A percentile compares a stretch with the other conserved stretches of the same genome.
Conservation (phyloP, 2,113 vertebrate species). For the Nibea albiflora region DNA sequence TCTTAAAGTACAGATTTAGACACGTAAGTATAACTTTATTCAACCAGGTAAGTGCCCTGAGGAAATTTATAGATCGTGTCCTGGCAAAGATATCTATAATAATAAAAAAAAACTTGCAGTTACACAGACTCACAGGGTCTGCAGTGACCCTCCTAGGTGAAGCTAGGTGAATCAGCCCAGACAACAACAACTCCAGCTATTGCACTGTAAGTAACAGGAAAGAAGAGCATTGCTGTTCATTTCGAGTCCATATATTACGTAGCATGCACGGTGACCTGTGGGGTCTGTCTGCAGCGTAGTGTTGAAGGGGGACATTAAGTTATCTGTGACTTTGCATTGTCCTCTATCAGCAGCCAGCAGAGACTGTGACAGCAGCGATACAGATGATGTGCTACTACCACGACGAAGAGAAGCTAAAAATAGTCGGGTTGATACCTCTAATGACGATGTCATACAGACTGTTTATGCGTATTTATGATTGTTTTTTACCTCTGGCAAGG, state of each 20-base stretch:
- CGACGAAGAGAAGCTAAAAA: slow-evolving; percentile 19
- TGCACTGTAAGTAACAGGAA: no score
- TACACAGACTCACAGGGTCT: background rate
- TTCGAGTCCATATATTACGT: background rate
- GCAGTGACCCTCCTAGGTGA: background rate
- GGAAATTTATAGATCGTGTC: no score
- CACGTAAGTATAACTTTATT: no score
- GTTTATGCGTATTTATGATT: slow-evolving; percentile 9
- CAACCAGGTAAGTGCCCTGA: no score
- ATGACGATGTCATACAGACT: background rate
- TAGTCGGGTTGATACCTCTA: slow-evolving; percentile 1
- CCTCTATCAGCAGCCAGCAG: slow-evolving; percentile 30
- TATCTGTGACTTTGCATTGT: slow-evolving; percentile 39
- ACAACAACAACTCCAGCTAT: background rate
- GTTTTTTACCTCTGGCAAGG: slow-evolving; percentile 17
- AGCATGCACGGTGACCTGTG: background rate
- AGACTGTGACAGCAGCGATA: slow-evolving; percentile 19
- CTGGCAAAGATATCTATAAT: no score
- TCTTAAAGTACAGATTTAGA: no score
- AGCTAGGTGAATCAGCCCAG: background rate
- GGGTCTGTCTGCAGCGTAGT: background rate
- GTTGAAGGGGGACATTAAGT: slow-evolving; percentile 21
- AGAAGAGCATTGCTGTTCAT: background rate
- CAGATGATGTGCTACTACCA: slow-evolving; percentile 9
- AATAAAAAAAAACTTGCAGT: no score